Evolutionary conservation across 2,113 vertebrate species (phyloP).

Genomic region (Neolamprologus sp.): DNA sequence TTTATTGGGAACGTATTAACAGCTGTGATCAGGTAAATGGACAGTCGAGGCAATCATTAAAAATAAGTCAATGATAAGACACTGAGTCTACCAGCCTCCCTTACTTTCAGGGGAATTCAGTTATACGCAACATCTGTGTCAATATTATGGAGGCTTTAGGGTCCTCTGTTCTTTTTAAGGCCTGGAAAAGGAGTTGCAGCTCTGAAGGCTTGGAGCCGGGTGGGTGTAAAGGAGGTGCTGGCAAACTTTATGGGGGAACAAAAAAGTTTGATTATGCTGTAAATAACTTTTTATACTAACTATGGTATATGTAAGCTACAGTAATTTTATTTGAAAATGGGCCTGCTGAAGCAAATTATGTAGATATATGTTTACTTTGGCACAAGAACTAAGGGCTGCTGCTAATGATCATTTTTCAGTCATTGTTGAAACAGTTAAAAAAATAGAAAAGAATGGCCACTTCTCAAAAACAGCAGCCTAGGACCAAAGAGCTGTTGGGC

Average conservation of each 20-base stretch:
- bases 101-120: constrained; percentile 39
- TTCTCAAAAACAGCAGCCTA: not conserved
- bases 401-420: not conserved
- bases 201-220: constrained; percentile 27
- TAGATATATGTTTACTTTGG: not conserved
- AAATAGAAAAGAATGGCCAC: not conserved
- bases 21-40: constrained; percentile 32
- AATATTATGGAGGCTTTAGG: constrained; percentile 68
- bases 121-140: constrained; percentile 74
- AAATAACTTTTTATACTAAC: not conserved
- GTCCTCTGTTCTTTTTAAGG: constrained; percentile 59
- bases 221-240: not conserved
- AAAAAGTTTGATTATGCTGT: not conserved
- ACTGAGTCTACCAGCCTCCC: constrained; percentile 5
- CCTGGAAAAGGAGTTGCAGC: constrained; percentile 33
- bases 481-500: not conserved
- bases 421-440: not conserved
- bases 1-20: constrained; percentile 22
- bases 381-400: not conserved
- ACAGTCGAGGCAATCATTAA: not conserved
- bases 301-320: not conserved
- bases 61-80: constrained; percentile 26
- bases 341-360: not conserved
- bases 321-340: not conserved
- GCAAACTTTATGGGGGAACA: not conserved